Base-by-base conservation (phyloP, 2,888 invertebrate genomes). In the Ariolimax columbianus region DNA sequence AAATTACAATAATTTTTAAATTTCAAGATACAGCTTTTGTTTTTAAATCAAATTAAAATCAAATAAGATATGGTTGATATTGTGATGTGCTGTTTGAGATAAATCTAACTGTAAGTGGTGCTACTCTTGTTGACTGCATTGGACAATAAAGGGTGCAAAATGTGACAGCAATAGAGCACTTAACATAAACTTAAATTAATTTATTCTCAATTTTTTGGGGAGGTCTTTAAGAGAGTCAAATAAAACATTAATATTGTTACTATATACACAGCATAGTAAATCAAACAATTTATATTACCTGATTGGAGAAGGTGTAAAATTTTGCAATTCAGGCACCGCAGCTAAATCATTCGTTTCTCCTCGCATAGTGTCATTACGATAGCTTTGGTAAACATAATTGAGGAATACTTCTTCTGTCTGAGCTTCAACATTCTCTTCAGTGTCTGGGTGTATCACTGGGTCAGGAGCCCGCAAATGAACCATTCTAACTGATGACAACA, bases 381-480 rank as follows among this genome's bases (percentile, higher is more conserved):
- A 92, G 75, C 90, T 86, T 77, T 93, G 90, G 77, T 90, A 91
- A 77, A 93, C 89, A 86, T 93, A 94, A 87, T 92, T 93, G 75
- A 89, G 87, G 78, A 93, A 92, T 0, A 94, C 91, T 82, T 91
- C 91, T 72, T 93, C 93, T 38, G 93, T 91, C 86, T 93, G 90
- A 36, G 90, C 90, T 30, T 88, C 88, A n/a, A 93, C 93, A 89
- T 93, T 90, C 73, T 92, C 91, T 82, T 92, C 93, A 9, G 91
- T 89, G 85, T 93, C 93, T 30, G 92, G 92, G 4, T 85, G 82
- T 30, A 92, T n/a, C 23, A 86, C 82, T 9, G 87, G 83, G 33
- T 87, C 87, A 23, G 79, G 75, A 17, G 84, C 85, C 14, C 81
- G 83, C 78, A 78, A 11, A n/a, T 47, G 68, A 26, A 78, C 55